Evolutionary conservation across 2,113 vertebrate genomes (phyloP).

Genomic region (Strix uralensis): DNA sequence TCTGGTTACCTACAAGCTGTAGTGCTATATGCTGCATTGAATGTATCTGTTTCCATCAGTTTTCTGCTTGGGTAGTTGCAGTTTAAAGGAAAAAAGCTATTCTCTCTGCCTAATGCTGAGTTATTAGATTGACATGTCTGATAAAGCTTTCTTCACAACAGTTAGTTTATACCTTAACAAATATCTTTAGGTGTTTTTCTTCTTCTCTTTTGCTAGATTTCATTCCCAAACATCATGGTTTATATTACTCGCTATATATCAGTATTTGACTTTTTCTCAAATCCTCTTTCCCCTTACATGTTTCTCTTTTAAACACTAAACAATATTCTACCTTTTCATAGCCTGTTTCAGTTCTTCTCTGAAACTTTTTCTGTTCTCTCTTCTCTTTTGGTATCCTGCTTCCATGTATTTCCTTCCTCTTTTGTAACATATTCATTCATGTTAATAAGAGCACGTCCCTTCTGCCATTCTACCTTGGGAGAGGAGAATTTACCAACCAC

Average conservation of each 20-base stretch:
- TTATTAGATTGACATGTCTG: not conserved
- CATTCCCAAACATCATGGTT: not conserved
- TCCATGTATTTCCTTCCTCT: not conserved
- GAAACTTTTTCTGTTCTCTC: not conserved
- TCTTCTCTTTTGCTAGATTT: not conserved
- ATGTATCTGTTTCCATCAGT: not conserved
- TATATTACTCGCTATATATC: not conserved
- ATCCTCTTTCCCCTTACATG: not conserved
- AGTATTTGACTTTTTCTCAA: not conserved
- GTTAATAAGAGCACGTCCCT: not conserved
- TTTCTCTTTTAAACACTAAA: not conserved
- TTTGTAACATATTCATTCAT: not conserved
- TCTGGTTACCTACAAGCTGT: not conserved
- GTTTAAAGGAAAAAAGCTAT: not conserved
- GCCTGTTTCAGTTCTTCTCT: not conserved
- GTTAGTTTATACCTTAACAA: not conserved
- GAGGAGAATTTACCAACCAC: not conserved
- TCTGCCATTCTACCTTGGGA: not conserved
- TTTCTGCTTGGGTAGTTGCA: not conserved
- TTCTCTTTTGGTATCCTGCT: not conserved
- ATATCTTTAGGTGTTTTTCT: not conserved
- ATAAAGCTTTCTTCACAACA: not conserved
- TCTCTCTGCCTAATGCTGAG: not conserved
- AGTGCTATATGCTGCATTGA: not conserved
- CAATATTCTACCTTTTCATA: not conserved